phyloP scores from a whole-genome alignment of 1,140 invertebrate species.

The Cardiocondyla obscurior region DNA sequence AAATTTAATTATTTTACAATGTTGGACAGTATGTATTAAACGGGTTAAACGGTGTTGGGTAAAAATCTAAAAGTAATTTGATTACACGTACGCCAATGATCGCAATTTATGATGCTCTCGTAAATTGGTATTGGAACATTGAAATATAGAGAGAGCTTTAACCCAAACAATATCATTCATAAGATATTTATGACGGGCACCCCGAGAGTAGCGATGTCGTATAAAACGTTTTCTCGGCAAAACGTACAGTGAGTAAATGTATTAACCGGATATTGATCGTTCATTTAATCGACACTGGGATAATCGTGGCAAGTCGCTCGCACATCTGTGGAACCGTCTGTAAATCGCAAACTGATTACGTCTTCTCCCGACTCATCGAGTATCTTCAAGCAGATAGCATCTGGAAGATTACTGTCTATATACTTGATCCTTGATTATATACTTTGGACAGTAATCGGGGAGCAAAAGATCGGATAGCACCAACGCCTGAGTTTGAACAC shows the following conservation, averaged over 20 bases:
- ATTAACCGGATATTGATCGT: constrained; percentile 17
- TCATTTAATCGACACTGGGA: constrained; percentile 32
- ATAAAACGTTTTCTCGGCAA: neutral
- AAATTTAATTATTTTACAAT: neutral
- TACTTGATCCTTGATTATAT: constrained; percentile 10
- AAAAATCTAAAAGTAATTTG: constrained; percentile 27
- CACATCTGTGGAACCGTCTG: neutral
- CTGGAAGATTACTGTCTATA: constrained; percentile 22
- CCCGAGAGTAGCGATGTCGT: neutral
- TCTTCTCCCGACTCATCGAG: neutral
- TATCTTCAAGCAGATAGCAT: neutral
- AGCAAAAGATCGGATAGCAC: constrained; percentile 14
- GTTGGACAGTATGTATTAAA: neutral
- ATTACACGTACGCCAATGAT: constrained; percentile 1
- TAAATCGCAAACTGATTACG: constrained; percentile 34
- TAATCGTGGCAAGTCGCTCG: constrained; percentile 20
- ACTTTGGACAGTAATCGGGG: constrained; percentile 17
- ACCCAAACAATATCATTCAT: constrained; percentile 33
- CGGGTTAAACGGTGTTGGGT: no score
- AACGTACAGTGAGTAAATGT: neutral
- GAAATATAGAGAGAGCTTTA: constrained; percentile 24
- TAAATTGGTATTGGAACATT: constrained; percentile 3
- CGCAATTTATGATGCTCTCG: constrained; percentile 10
- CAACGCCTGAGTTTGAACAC: neutral
- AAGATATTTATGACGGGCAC: constrained; percentile 34